Evolutionary conservation across 1,140 invertebrate species (phyloP).

Genomic region (Mesaphorura yosii): DNA sequence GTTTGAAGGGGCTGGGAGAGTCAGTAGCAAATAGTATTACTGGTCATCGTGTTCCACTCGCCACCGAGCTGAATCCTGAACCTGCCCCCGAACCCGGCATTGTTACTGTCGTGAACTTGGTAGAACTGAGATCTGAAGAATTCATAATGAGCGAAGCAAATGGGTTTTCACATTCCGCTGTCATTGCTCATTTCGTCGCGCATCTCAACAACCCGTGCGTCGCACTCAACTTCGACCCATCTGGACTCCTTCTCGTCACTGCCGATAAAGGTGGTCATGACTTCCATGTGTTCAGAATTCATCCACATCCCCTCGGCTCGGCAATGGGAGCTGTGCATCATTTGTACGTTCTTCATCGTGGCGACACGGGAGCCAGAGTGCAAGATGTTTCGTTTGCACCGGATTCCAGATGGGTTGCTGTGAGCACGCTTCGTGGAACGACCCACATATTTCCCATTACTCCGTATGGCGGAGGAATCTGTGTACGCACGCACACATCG

Average conservation of each 20-base stretch:
- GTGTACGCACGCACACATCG: slow-evolving; percentile 81
- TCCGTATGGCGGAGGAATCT: slow-evolving; percentile 86
- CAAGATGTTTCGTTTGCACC: slow-evolving; percentile 77
- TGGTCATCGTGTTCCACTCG: slow-evolving; percentile 41
- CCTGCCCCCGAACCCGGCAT: slow-evolving; percentile 41
- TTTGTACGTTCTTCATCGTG: slow-evolving; percentile 83
- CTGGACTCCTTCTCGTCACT: slow-evolving; percentile 80
- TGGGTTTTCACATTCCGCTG: slow-evolving; percentile 44
- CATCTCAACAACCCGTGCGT: slow-evolving; percentile 78
- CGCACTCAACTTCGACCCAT: slow-evolving; percentile 80
- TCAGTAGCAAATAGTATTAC: slow-evolving; percentile 81
- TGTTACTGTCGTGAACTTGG: slow-evolving; percentile 46
- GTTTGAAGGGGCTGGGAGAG: slow-evolving; percentile 77
- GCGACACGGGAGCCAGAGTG: slow-evolving; percentile 49
- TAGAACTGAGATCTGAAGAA: slow-evolving; percentile 33
- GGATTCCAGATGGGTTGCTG: slow-evolving; percentile 89
- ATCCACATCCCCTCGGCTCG: slow-evolving; percentile 80
- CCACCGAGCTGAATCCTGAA: slow-evolving; percentile 32
- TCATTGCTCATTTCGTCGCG: slow-evolving; percentile 88
- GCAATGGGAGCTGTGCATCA: slow-evolving; percentile 86
- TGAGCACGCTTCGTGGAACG: slow-evolving; percentile 87
- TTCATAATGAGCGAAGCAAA: slow-evolving; percentile 26
- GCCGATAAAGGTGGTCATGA: slow-evolving; percentile 88
- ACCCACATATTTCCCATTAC: slow-evolving; percentile 95
- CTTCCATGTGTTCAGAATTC: slow-evolving; percentile 89